phyloP scores from a whole-genome alignment of 2,113 vertebrate species.

The Numenius arquata region DNA sequence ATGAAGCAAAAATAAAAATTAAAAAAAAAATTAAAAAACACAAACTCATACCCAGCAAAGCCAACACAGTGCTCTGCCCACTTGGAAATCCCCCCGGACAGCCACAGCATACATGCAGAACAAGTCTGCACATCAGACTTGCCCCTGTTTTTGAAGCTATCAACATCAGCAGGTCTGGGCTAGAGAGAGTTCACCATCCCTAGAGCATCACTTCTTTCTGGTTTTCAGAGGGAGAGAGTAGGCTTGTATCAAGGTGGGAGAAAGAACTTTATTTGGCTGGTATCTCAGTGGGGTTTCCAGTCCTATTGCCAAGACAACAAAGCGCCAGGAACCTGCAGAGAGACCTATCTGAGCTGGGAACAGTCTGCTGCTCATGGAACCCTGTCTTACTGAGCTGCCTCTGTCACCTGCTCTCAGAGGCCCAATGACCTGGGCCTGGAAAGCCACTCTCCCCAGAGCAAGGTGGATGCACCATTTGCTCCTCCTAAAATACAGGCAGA shows the following conservation, averaged over 20 bases:
- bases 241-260: background rate
- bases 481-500: background rate
- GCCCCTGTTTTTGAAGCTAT: background rate
- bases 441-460: background rate
- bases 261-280: background rate
- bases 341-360: background rate
- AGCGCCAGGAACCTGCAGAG: background rate
- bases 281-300: background rate
- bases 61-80: background rate
- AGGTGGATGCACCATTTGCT: background rate
- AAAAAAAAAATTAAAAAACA: background rate
- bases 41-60: background rate
- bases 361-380: rapidly evolving
- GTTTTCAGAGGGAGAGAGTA: background rate
- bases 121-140: background rate
- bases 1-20: background rate
- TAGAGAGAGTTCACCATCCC: background rate
- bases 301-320: background rate
- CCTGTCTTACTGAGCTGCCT: background rate
- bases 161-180: background rate
- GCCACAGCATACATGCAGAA: background rate
- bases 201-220: background rate
- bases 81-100: background rate
- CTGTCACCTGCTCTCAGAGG: background rate
- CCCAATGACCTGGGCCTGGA: rapidly evolving